A percentile compares a stretch with the other conserved stretches of the same genome.
Evolutionary conservation across 2,888 invertebrate genomes (phyloP).

Genomic region (Caenorhabditis parvicauda): DNA sequence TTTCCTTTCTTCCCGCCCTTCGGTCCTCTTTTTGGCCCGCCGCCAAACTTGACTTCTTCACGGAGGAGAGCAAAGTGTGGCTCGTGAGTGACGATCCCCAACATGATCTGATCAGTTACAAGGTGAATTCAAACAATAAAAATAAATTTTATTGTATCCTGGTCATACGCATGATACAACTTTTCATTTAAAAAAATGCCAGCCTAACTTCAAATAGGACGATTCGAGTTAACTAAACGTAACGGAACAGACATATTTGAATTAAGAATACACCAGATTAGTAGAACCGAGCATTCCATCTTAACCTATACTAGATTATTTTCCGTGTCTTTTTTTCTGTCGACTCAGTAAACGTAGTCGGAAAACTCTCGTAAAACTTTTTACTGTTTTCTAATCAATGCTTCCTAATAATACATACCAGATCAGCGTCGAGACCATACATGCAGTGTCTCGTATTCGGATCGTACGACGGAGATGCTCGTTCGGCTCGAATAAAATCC

Average conservation of each 20-base stretch:
- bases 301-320: not conserved
- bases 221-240: too few species aligned
- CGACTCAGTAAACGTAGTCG: not conserved
- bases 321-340: not conserved
- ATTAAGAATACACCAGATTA: too few species aligned
- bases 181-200: not conserved
- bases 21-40: constrained; percentile 16
- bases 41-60: constrained; percentile 75
- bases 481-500: constrained; percentile 86
- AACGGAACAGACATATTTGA: too few species aligned
- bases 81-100: constrained; percentile 91
- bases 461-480: constrained; percentile 80
- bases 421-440: constrained; percentile 93
- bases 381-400: not conserved
- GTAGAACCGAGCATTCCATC: not conserved
- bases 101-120: constrained; percentile 79
- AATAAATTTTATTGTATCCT: too few species aligned
- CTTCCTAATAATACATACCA: constrained; percentile 64
- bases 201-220: not conserved
- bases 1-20: constrained; percentile 10
- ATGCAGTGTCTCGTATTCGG: constrained; percentile 90
- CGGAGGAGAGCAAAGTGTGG: constrained; percentile 88
- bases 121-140: not conserved
- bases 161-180: too few species aligned
- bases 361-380: not conserved